Base-by-base conservation (phyloP, 2,797 vertebrate genomes). In the Vespertilio murinus region DNA sequence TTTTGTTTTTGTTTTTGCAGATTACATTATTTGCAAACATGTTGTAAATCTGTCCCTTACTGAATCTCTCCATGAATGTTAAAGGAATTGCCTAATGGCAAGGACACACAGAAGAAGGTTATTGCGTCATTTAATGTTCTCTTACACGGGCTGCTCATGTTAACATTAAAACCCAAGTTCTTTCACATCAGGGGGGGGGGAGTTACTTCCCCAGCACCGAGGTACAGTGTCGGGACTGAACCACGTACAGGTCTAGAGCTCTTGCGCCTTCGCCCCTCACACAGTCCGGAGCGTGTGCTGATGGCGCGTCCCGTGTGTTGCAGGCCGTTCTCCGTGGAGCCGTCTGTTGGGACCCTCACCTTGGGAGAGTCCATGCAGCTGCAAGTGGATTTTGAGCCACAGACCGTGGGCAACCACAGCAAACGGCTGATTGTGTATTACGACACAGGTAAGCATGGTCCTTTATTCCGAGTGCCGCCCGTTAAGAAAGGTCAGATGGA, bases 271-370 rank as follows among this genome's bases (percentile, higher is more conserved):
- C 71, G 59, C 14, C 1, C 28, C 52, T 38, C 38, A 35, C 6
- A 3, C 35, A 3, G 52, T 18, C 8, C 38, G 65, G 56, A 28
- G 11, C 40, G 3, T 40, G 22, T 30, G 45, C 88, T 97, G 81
- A 96, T 9, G 0, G 0, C 81, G 8, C 47, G 82, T 81, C 81
- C 89, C 22, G 0, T 71, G 3, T 73, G 12, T 97, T 98, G 35
- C 97, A 99, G 99, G 35, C 99, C 99, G 42, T 99, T 99, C 97
- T 98, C 98, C 20, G 98, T 98, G 12, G 98, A 97, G 1, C 99
- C 98, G 0, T 92, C 97, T 22, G 25, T 75, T 3, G 99, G 98
- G 73, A 98, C 97, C 28, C 98, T 99, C 12, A 98, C 96, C 1
- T 73, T 98, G 28, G 98, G 98, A 1, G 98, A 98, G 25, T 95